A percentile compares a stretch with the other conserved stretches of the same genome.
Conservation (phyloP, 2,888 invertebrate species). For the Mimumesa dahlbomi region DNA sequence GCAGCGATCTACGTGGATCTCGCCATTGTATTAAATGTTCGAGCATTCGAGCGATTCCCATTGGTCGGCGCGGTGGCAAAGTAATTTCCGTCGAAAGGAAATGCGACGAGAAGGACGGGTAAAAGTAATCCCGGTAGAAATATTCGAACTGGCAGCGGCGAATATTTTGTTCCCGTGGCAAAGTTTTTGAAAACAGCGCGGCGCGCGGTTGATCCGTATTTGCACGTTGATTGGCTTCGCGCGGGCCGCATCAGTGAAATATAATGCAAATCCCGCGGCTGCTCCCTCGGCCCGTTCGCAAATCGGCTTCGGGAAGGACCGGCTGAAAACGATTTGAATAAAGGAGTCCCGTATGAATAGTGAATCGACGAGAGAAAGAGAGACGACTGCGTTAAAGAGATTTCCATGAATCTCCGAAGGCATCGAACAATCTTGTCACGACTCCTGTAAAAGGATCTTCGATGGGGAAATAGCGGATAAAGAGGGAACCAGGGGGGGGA, state of each 20-base stretch:
- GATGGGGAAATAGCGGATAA: neutral
- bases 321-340: conserved; percentile 36
- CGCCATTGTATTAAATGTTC: no score
- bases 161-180: no score
- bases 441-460: conserved; percentile 10
- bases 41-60: no score
- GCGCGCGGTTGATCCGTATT: conserved; percentile 45
- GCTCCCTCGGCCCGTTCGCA: neutral
- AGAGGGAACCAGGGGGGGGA: neutral
- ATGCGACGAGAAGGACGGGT: no score
- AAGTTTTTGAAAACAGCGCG: conserved; percentile 34
- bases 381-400: conserved; percentile 8
- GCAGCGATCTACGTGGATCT: no score
- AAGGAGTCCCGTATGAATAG: conserved; percentile 47
- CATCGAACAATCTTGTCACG: conserved; percentile 21
- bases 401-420: conserved; percentile 26
- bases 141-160: no score
- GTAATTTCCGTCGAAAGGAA: no score
- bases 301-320: conserved; percentile 28
- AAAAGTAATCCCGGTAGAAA: no score
- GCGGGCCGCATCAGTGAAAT: conserved; percentile 39
- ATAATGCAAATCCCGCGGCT: conserved; percentile 52
- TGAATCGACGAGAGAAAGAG: conserved; percentile 26
- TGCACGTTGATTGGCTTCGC: conserved; percentile 61
- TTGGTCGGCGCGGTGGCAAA: no score